Percentiles rank a stretch among this genome's conserved stretches.
Evolutionary conservation across 2,113 vertebrate genomes (phyloP).

Genomic region (Scortum barcoo): DNA sequence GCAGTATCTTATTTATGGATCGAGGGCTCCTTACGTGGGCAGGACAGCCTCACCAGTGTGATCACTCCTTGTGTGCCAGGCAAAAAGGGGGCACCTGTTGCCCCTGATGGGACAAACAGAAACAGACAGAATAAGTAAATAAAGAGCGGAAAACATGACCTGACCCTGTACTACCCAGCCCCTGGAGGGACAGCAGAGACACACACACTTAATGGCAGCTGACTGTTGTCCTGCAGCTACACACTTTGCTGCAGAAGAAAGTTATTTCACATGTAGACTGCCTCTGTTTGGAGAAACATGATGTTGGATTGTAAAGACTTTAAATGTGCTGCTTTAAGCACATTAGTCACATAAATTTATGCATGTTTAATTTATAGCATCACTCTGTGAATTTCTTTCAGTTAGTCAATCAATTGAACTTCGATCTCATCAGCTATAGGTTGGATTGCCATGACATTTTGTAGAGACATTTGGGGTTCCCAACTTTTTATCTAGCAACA

Average conservation of each 20-base stretch:
- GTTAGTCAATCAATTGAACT: too few relatives aligned
- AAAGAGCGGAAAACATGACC: conserved; percentile 71
- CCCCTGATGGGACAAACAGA: conserved; percentile 55
- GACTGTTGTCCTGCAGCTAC: conserved; percentile 71
- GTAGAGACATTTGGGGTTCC: not conserved
- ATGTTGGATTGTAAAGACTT: conserved; percentile 10
- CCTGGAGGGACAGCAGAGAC: conserved; percentile 58
- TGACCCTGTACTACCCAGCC: conserved; percentile 48
- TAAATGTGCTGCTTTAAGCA: not conserved
- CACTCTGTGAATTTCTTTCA: not conserved
- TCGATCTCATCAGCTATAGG: not conserved
- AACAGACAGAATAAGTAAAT: conserved; percentile 76
- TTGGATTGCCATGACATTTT: not conserved
- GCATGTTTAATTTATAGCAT: too few relatives aligned
- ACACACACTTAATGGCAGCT: conserved; percentile 68
- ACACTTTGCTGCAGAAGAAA: conserved; percentile 31
- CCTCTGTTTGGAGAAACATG: conserved; percentile 12
- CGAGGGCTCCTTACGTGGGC: not conserved
- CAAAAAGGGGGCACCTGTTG: conserved; percentile 59
- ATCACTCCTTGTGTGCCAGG: conserved; percentile 10
- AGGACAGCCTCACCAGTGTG: conserved; percentile 5
- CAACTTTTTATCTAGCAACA: too few relatives aligned
- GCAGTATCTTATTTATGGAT: conserved; percentile 10
- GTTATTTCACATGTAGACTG: conserved; percentile 10
- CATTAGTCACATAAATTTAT: not conserved